Percentiles rank a stretch among this genome's conserved stretches.
Conservation (phyloP, 2,113 vertebrate genomes). For the Entosphenus tridentatus region DNA sequence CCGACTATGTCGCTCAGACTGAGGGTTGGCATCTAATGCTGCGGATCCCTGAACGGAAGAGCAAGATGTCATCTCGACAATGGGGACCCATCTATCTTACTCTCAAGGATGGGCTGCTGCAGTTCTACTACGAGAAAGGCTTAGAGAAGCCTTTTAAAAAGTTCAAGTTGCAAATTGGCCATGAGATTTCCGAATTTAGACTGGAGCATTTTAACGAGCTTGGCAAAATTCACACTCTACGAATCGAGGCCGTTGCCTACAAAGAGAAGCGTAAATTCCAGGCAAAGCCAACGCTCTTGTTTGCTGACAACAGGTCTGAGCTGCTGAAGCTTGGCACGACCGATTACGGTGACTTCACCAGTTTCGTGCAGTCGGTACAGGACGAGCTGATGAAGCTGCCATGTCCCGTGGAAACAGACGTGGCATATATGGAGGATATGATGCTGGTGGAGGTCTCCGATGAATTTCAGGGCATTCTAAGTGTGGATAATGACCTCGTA, state of each 20-base stretch:
- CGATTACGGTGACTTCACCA: constrained; percentile 41
- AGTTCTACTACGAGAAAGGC: constrained; percentile 83
- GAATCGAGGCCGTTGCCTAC: constrained; percentile 63
- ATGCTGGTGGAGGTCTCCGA: constrained; percentile 59
- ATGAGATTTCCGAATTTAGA: constrained; percentile 50
- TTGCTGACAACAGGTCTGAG: constrained; percentile 53
- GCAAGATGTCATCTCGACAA: constrained; percentile 89
- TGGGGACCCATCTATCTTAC: constrained; percentile 85
- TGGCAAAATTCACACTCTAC: constrained; percentile 65
- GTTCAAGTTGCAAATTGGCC: constrained; percentile 54
- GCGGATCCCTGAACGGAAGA: constrained; percentile 91
- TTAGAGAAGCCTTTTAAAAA: constrained; percentile 83
- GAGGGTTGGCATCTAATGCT: constrained; percentile 80
- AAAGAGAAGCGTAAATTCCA: constrained; percentile 59
- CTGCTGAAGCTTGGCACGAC: constrained; percentile 77
- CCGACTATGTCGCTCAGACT: not conserved
- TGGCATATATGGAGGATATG: constrained; percentile 63
- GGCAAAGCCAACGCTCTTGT: constrained; percentile 47
- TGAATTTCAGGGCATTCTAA: constrained; percentile 53
- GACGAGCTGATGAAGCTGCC: constrained; percentile 56
- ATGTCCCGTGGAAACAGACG: constrained; percentile 25
- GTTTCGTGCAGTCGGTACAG: constrained; percentile 45
- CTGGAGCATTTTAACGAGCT: constrained; percentile 52
- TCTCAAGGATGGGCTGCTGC: constrained; percentile 45
- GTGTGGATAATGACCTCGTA: constrained; percentile 31